Evolutionary conservation across 1,140 invertebrate genomes (phyloP).

Genomic region (Scaptomyza pallida): DNA sequence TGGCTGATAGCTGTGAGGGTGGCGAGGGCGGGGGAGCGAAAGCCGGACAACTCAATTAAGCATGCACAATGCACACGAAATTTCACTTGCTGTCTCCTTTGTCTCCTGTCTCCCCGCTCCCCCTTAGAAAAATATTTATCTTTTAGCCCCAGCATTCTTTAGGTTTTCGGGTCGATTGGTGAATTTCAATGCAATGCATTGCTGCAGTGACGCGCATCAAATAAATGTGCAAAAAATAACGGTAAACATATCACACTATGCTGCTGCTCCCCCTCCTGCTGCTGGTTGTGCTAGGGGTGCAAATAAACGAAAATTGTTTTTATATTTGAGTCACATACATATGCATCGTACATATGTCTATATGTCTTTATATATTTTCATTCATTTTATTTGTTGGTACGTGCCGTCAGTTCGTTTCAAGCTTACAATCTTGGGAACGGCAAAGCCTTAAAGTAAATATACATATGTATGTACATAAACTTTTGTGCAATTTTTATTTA

Average conservation of each 20-base stretch:
- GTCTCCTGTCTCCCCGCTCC: background rate
- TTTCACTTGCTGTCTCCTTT: constrained; percentile 41
- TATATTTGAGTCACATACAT: constrained; percentile 70
- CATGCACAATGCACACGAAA: constrained; percentile 79
- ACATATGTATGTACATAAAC: no score
- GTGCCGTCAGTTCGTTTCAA: constrained; percentile 14
- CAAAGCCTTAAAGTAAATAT: background rate
- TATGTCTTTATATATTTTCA: constrained; percentile 58
- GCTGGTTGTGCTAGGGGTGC: background rate
- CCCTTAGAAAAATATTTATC: background rate
- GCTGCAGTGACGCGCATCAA: constrained; percentile 45
- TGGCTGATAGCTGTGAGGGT: background rate
- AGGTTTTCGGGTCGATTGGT: constrained; percentile 15
- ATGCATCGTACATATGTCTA: constrained; percentile 40
- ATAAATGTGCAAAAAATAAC: constrained; percentile 38
- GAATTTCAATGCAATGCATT: constrained; percentile 63
- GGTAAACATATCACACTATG: constrained; percentile 18
- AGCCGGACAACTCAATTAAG: constrained; percentile 73
- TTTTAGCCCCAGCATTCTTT: background rate
- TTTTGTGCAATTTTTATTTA: no score
- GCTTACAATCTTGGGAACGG: background rate
- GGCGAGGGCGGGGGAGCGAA: background rate
- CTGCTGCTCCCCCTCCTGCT: no score
- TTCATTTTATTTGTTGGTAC: constrained; percentile 59
- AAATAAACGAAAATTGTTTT: constrained; percentile 55